Conservation (phyloP, 2,888 invertebrate genomes). For the Theodoxus fluviatilis region DNA sequence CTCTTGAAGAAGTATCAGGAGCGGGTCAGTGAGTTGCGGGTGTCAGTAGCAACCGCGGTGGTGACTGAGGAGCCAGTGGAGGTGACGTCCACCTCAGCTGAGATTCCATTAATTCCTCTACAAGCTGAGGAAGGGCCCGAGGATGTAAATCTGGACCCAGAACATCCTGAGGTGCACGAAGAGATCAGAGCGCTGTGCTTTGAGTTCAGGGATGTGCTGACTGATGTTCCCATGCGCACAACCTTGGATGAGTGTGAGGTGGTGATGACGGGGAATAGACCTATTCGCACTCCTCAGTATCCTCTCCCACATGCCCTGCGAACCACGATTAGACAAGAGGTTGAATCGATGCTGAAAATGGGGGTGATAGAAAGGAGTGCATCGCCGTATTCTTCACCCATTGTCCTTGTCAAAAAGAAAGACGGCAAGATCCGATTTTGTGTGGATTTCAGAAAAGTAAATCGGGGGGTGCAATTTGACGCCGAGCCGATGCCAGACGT, state of each 20-base stretch:
- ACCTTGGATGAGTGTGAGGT: background rate
- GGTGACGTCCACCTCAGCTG: background rate
- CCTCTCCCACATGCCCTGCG: constrained; percentile 10
- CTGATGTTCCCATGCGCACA: background rate
- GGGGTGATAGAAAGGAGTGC: constrained; percentile 27
- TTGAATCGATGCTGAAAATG: constrained; percentile 30
- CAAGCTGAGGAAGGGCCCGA: background rate
- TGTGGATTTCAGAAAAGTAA: constrained; percentile 27
- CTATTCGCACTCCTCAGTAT: background rate
- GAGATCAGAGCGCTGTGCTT: background rate
- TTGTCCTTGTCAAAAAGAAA: constrained; percentile 25
- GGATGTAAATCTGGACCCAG: background rate
- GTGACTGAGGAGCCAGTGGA: background rate
- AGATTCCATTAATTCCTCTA: no score
- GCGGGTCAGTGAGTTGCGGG: background rate
- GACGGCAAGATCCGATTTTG: constrained; percentile 3
- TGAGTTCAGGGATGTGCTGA: background rate
- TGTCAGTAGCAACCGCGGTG: background rate
- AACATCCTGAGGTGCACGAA: background rate
- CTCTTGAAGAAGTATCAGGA: constrained; percentile 10
- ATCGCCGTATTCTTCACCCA: constrained; percentile 25
- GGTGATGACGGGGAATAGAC: background rate
- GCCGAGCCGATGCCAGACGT: constrained; percentile 38
- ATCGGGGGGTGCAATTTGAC: constrained; percentile 37
- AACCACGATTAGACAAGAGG: constrained; percentile 18